phyloP scores from a whole-genome alignment of 1,140 invertebrate species.

The Hyphantria cunea region DNA sequence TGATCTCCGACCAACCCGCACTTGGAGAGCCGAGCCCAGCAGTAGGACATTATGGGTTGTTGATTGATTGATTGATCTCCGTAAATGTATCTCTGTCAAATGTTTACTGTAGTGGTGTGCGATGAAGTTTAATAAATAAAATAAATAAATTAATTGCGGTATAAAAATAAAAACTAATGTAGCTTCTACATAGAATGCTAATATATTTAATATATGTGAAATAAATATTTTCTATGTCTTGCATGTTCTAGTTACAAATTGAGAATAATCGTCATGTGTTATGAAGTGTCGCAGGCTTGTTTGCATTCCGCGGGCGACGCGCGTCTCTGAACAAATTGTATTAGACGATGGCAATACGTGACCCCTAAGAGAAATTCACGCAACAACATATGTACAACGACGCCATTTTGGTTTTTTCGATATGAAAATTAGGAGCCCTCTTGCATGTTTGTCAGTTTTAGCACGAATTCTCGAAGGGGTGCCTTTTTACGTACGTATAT shows the following conservation, averaged over 20 bases:
- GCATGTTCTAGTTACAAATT: slow-evolving; percentile 45
- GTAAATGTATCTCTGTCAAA: too few species aligned
- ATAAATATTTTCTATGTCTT: slow-evolving; percentile 41
- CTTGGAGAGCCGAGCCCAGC: too few species aligned
- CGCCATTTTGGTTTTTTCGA: slow-evolving; percentile 46
- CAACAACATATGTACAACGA: slow-evolving; percentile 53
- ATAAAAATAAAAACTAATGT: slow-evolving; percentile 5
- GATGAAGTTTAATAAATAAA: too few species aligned
- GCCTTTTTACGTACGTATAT: slow-evolving; percentile 16
- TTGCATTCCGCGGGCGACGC: slow-evolving; percentile 66
- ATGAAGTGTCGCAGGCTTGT: slow-evolving; percentile 59
- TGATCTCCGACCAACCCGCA: too few species aligned
- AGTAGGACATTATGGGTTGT: too few species aligned
- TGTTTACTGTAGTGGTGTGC: too few species aligned
- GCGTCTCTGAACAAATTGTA: slow-evolving; percentile 73
- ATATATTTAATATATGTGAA: slow-evolving; percentile 4
- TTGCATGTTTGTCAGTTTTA: slow-evolving; percentile 45
- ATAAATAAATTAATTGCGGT: neutral
- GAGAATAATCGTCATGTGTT: slow-evolving; percentile 67
- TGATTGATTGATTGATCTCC: too few species aligned
- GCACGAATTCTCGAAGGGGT: slow-evolving; percentile 30
- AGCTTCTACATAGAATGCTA: neutral
- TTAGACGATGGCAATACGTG: slow-evolving; percentile 72
- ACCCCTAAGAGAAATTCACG: slow-evolving; percentile 58
- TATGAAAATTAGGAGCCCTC: slow-evolving; percentile 56